Evolutionary conservation across 2,888 invertebrate species (phyloP), one percentile per base, ranked within the genome.

Genomic region (Tachina fera): DNA sequence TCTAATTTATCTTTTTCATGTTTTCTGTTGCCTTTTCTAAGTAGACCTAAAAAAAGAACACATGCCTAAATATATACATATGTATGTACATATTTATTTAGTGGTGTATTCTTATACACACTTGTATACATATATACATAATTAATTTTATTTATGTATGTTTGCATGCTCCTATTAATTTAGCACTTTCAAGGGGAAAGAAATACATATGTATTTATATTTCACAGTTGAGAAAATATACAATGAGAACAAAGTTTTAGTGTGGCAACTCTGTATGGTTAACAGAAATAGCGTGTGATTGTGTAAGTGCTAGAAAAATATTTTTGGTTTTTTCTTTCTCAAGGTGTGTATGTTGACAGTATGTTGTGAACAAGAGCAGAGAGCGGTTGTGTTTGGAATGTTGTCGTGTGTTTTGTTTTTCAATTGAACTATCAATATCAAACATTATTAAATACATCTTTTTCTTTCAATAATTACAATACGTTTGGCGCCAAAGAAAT

Each of bases 221-320:
- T 31, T 31, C 31, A 31, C 31, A 31, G 31, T 31, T 31, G 31
- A 31, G 31, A 31, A 31, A 31, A 31, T 31, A 31, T 31, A 0
- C 5, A n/a, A 51, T 51, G 8, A n/a, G n/a, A n/a, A 51, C 8
- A 51, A 31, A 31, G 31, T 6, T 31, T 31, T 6, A 0, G 31
- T 22, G 9, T 56, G 60, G 60, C n/a, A 60, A 1, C 56, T 3
- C 39, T n/a, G n/a, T 3, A 19, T 6, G 19, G 6, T 67, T 39
- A 58, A 67, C 45, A 67, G 67, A 13, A 58, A 47, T 58, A 58
- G 67, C 22, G 45, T 22, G n/a, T 43, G 11, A 43, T 22, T 19
- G 60, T 60, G 43, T 70, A n/a, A 80, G 72, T 80, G 80, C 80
- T 80, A 67, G 80, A 80, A 80, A 78, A 78, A 31, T 31, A 51